Conservation (phyloP, 1,140 invertebrate species). For the Caenorhabditis briggsae region DNA sequence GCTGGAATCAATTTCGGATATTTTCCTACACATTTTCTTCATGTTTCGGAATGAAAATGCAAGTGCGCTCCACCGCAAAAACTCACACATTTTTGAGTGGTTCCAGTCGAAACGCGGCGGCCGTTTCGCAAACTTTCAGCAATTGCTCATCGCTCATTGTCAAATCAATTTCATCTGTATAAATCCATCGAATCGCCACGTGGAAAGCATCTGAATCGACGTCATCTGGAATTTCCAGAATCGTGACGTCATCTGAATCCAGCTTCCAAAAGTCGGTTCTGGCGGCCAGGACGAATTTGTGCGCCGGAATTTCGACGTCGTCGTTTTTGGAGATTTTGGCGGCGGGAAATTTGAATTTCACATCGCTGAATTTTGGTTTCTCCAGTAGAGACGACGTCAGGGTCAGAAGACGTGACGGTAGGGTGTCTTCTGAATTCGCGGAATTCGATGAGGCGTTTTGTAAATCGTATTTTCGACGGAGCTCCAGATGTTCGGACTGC, state of each 20-base stretch:
- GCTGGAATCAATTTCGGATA: too few species aligned
- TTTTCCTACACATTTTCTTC: neutral
- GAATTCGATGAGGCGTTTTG: neutral
- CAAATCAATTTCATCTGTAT: neutral
- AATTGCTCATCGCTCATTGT: neutral
- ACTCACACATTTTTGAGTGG: constrained; percentile 44
- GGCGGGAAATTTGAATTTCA: neutral
- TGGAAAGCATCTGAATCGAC: constrained; percentile 34
- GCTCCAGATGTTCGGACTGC: constrained; percentile 7
- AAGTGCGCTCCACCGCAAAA: neutral
- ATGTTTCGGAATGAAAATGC: neutral
- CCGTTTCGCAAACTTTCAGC: constrained; percentile 24
- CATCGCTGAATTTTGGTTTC: constrained; percentile 5
- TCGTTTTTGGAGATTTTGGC: neutral
- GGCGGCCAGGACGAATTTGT: constrained; percentile 14
- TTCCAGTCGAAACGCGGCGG: neutral
- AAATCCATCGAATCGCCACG: constrained; percentile 33
- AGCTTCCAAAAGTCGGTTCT: constrained; percentile 17
- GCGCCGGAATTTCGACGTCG: neutral
- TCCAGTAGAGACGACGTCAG: constrained; percentile 10
- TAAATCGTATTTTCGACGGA: constrained; percentile 30
- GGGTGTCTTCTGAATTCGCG: neutral
- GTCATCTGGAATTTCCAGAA: neutral
- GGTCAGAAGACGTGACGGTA: constrained; percentile 6
- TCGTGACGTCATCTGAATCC: neutral